A percentile compares a stretch with the other conserved stretches of the same genome.
Conservation (phyloP, 2,888 invertebrate genomes). For the Emesis castigata region DNA sequence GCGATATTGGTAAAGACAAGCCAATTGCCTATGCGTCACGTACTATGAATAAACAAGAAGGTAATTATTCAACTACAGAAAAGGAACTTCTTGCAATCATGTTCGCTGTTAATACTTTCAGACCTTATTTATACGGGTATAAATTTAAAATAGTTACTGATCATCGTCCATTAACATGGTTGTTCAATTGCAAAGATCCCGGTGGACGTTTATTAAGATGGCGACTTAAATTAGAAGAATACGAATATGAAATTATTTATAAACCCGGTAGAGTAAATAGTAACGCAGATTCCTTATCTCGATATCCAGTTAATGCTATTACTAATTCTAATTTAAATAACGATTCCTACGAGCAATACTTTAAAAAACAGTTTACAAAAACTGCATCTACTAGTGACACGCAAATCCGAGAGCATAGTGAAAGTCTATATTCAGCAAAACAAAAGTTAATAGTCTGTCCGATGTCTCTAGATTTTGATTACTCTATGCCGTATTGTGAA, state of each 20-base stretch:
- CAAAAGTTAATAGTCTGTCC: not conserved
- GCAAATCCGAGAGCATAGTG: not conserved
- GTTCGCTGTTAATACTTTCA: not conserved
- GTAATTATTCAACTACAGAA: not conserved
- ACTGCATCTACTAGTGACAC: not conserved
- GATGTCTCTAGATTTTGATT: not conserved
- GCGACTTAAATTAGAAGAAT: not conserved
- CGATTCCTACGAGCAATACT: not conserved
- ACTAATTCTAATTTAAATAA: not conserved
- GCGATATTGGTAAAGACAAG: not conserved
- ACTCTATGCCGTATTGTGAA: conserved; percentile 1
- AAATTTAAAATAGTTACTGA: not conserved
- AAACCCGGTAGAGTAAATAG: not conserved
- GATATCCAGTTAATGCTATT: not conserved
- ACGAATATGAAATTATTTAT: not conserved
- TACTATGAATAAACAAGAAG: not conserved
- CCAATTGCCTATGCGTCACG: not conserved
- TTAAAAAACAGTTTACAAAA: not conserved
- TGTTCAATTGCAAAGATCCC: not conserved
- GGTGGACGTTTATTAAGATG: not conserved
- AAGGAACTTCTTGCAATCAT: not conserved
- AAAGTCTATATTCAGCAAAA: not conserved
- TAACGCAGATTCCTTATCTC: not conserved
- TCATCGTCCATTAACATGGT: not conserved
- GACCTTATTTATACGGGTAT: not conserved